phyloP scores from a whole-genome alignment of 2,113 vertebrate genomes.

The Crocuta crocuta region DNA sequence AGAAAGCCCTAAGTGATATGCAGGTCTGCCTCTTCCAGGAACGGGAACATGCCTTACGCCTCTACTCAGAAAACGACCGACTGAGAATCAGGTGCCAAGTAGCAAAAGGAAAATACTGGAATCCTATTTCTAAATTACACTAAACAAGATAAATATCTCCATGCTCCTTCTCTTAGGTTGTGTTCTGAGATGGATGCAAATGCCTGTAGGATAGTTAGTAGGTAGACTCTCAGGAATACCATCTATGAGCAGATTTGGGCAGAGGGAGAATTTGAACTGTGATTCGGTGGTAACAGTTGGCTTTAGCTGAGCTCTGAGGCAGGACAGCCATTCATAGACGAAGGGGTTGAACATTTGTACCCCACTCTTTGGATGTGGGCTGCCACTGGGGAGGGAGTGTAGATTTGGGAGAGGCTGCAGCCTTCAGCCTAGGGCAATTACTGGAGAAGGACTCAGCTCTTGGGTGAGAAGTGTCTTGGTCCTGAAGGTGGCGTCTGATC shows the following conservation, averaged over 20 bases:
- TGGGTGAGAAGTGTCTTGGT: neutral
- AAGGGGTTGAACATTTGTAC: neutral
- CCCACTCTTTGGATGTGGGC: neutral
- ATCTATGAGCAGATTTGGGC: neutral
- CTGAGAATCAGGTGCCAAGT: constrained; percentile 94
- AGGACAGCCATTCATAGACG: neutral
- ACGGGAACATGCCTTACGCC: constrained; percentile 93
- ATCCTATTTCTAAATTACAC: neutral
- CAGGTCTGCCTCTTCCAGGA: constrained; percentile 97
- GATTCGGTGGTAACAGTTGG: neutral
- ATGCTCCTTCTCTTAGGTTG: neutral
- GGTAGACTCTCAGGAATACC: neutral
- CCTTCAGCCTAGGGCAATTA: neutral
- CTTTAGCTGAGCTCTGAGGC: neutral
- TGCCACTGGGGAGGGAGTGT: neutral
- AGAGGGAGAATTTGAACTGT: neutral
- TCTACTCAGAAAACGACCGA: constrained; percentile 96
- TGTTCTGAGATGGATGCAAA: neutral
- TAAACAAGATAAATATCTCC: neutral
- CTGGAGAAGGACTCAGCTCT: neutral
- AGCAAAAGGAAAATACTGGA: neutral
- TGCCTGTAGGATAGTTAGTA: neutral
- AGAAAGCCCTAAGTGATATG: constrained; percentile 96
- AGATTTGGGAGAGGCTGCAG: neutral
- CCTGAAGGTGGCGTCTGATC: neutral